phyloP scores from a whole-genome alignment of 2,113 vertebrate species.

The Oryzias melastigma region DNA sequence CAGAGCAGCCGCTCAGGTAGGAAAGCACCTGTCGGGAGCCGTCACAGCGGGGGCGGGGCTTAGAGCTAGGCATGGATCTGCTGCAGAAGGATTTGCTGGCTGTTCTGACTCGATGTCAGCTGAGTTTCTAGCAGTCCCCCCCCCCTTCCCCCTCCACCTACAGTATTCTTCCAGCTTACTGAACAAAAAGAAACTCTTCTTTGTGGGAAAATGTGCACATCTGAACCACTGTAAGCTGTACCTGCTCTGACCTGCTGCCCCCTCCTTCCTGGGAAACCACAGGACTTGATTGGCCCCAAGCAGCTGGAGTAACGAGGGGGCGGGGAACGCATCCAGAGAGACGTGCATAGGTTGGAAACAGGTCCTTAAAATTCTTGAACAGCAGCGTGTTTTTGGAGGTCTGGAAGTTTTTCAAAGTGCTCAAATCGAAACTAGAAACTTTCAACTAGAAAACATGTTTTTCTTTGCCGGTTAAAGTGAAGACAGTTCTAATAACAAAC shows the following conservation, averaged over 20 bases:
- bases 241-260: slow-evolving; percentile 47
- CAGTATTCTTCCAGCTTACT: slow-evolving; percentile 31
- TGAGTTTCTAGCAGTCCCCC: background rate
- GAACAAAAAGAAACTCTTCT: slow-evolving; percentile 44
- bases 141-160: background rate
- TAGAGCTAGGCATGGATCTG: too few species aligned
- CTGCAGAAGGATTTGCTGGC: too few species aligned
- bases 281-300: background rate
- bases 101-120: too few species aligned
- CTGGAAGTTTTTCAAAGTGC: too few species aligned
- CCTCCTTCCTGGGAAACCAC: too few species aligned
- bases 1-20: slow-evolving; percentile 81
- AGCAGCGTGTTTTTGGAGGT: too few species aligned
- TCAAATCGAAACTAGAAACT: too few species aligned
- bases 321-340: background rate
- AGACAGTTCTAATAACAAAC: too few species aligned
- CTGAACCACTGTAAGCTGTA: slow-evolving; percentile 19
- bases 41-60: background rate
- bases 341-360: background rate
- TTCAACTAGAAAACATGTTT: too few species aligned
- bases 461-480: too few species aligned
- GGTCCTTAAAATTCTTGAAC: too few species aligned
- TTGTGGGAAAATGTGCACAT: slow-evolving; percentile 40
- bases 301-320: slow-evolving; percentile 8
- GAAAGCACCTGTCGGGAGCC: background rate